These are phyloP conservation scores for Tragelaphus oryx DNA, from an alignment of 2,797 vertebrate species.

Conservation along the genomic window DNA sequence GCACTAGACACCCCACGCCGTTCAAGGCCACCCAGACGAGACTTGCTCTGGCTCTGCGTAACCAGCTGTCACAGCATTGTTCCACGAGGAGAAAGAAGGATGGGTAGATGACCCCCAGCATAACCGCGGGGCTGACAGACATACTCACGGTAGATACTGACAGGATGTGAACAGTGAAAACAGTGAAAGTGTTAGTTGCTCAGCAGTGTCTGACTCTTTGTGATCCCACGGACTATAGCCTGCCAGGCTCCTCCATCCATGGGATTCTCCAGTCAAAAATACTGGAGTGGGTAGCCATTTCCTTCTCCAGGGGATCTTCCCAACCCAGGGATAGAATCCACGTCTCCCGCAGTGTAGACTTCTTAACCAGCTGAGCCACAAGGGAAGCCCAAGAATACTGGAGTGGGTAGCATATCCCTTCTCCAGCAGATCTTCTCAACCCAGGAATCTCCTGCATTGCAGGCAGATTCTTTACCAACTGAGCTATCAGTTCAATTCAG, in stretches of 20 bases:
- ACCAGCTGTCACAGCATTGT: neutral
- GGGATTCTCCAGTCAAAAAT: neutral
- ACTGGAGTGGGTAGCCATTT: neutral
- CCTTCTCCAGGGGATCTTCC: neutral
- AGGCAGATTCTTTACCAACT: neutral
- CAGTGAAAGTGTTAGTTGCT: neutral
- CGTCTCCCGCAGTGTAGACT: neutral
- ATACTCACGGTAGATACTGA: rapidly evolving
- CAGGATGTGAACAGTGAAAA: neutral
- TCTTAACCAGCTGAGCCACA: neutral
- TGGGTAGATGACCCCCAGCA: neutral
- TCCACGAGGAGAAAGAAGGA: neutral
- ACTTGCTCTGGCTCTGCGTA: rapidly evolving
- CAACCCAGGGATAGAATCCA: neutral
- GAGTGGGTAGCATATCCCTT: neutral
- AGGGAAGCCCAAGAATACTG: neutral
- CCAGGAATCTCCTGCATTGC: neutral
- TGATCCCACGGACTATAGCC: neutral
- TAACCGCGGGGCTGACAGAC: rapidly evolving
- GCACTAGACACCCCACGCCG: rapidly evolving
- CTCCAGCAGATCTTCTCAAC: neutral
- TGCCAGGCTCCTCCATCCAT: neutral
- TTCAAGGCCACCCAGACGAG: rapidly evolving
- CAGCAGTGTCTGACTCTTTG: neutral
- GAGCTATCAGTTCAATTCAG: neutral